These are phyloP conservation scores for Drosophila ohnishii DNA, from an alignment of 1,140 invertebrate genomes.

Conservation along the genomic window DNA sequence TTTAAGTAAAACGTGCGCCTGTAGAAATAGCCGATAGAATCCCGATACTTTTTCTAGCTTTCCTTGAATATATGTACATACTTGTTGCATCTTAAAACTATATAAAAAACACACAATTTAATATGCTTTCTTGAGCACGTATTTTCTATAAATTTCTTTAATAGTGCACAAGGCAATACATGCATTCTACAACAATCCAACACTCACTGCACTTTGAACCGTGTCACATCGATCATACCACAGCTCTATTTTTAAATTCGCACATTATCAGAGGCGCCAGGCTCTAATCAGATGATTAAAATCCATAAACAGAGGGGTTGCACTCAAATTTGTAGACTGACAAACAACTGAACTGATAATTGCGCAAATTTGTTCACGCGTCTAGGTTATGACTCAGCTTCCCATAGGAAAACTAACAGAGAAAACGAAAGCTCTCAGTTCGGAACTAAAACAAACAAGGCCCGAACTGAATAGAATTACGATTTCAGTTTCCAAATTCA, in stretches of 20 bases:
- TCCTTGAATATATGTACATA: too few relatives aligned
- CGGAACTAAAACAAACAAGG: slow-evolving; percentile 11
- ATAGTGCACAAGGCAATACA: not conserved
- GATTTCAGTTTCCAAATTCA: slow-evolving; percentile 6
- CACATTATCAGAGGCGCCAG: slow-evolving; percentile 24
- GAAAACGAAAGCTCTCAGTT: slow-evolving; percentile 7
- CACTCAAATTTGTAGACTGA: slow-evolving; percentile 4
- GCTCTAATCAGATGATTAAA: slow-evolving; percentile 36
- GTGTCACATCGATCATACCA: slow-evolving; percentile 25
- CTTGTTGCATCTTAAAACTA: too few relatives aligned
- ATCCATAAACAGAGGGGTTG: slow-evolving; percentile 21
- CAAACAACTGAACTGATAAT: slow-evolving; percentile 34
- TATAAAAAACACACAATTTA: not conserved
- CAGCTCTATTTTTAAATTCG: slow-evolving; percentile 43
- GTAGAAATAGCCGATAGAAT: too few relatives aligned
- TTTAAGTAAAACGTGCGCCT: too few relatives aligned
- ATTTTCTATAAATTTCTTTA: not conserved
- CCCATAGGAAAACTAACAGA: not conserved
- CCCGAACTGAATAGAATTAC: slow-evolving; percentile 15
- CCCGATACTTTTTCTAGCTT: too few relatives aligned
- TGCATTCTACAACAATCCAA: not conserved
- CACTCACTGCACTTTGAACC: slow-evolving; percentile 14
- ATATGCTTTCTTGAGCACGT: not conserved
- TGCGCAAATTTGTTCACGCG: slow-evolving; percentile 57
- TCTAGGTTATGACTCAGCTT: slow-evolving; percentile 50